Evolutionary conservation across 53 echinoderm and acorn worm genomes (phyloP).

Genomic region (Luidia sarsii): DNA sequence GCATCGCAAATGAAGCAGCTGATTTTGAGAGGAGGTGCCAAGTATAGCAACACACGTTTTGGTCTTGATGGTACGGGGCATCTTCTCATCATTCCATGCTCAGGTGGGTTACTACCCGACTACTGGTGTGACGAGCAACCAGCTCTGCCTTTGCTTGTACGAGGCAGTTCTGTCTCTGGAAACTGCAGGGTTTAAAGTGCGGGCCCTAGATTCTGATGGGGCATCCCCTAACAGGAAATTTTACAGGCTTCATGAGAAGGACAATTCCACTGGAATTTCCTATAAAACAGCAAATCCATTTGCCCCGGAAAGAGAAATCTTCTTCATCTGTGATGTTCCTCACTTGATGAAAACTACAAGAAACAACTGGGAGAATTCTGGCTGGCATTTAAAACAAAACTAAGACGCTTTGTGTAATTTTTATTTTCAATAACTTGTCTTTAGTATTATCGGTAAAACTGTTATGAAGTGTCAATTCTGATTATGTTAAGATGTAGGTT

Average conservation of each 20-base stretch:
- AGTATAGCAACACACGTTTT: not conserved
- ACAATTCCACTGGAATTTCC: too few relatives aligned
- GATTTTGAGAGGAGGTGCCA: not conserved
- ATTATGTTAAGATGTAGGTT: too few relatives aligned
- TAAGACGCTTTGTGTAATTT: slow-evolving; percentile 51
- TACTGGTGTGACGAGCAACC: not conserved
- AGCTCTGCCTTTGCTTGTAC: not conserved
- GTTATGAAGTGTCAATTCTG: too few relatives aligned
- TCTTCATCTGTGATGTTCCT: slow-evolving; percentile 33
- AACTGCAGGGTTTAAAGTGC: slow-evolving; percentile 21
- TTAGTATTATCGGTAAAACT: too few relatives aligned
- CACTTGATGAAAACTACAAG: slow-evolving; percentile 51
- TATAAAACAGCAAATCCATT: too few relatives aligned
- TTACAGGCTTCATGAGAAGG: not conserved
- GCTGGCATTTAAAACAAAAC: slow-evolving; percentile 46
- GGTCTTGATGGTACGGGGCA: slow-evolving; percentile 6
- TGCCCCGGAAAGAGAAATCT: slow-evolving; percentile 8
- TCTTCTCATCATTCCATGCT: slow-evolving; percentile 7
- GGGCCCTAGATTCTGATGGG: slow-evolving; percentile 36
- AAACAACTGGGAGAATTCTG: slow-evolving; percentile 56
- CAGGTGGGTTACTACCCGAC: slow-evolving; percentile 30
- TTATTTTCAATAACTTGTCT: slow-evolving; percentile 17
- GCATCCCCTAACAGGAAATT: slow-evolving; percentile 50
- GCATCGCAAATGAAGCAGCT: not conserved
- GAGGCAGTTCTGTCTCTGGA: slow-evolving; percentile 38